Percentiles rank a stretch among this genome's conserved stretches.
These are phyloP conservation scores for Balearica regulorum DNA, from an alignment of 2,797 vertebrate genomes.

Conservation along the genomic window DNA sequence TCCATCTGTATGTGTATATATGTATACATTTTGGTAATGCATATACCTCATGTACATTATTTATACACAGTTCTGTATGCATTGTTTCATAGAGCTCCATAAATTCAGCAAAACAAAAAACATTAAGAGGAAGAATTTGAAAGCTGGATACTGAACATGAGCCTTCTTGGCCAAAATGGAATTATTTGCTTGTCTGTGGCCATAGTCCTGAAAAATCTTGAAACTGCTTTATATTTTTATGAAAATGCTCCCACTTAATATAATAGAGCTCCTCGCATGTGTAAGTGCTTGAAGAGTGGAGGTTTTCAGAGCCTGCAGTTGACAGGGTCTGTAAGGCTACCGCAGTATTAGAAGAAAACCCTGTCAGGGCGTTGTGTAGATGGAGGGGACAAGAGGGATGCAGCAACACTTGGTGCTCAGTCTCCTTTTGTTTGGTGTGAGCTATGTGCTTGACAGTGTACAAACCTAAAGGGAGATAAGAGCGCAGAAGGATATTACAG, in stretches of 20 bases:
- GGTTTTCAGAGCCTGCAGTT: neutral
- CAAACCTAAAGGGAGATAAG: neutral
- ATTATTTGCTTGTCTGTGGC: neutral
- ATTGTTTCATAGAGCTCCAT: conserved; percentile 57
- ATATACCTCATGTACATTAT: conserved; percentile 67
- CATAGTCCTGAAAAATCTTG: neutral
- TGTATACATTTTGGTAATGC: conserved; percentile 70
- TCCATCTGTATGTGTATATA: conserved; percentile 66
- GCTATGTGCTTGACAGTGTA: neutral
- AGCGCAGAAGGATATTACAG: neutral
- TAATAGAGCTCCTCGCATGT: neutral
- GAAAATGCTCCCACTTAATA: neutral
- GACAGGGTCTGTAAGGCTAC: neutral
- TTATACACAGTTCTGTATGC: conserved; percentile 46
- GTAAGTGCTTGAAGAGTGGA: neutral
- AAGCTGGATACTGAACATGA: neutral
- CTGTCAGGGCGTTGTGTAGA: neutral
- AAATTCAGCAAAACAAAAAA: neutral
- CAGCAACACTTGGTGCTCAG: neutral
- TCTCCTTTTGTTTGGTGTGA: neutral
- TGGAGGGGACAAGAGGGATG: neutral
- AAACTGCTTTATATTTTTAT: neutral
- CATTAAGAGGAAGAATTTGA: neutral
- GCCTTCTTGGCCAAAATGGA: neutral
- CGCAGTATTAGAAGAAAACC: neutral